Percentiles rank a stretch among this genome's conserved stretches.
These are phyloP conservation scores for Sciurus vulgaris DNA, from an alignment of 2,797 vertebrate species.

Conservation along the genomic window DNA sequence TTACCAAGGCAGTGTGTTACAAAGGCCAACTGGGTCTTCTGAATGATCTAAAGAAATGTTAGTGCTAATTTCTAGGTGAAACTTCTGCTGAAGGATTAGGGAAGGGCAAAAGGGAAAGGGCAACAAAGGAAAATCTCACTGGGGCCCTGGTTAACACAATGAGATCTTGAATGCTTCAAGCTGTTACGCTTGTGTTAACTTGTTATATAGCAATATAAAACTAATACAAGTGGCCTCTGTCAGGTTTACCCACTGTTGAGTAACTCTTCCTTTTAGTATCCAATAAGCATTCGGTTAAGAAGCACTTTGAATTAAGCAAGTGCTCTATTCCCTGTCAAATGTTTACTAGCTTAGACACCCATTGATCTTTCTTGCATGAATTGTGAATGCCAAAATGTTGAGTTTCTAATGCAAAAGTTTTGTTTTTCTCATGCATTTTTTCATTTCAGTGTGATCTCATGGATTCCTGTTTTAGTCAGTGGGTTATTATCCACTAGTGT, in stretches of 20 bases:
- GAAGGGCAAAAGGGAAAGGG: too few species aligned
- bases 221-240: too few species aligned
- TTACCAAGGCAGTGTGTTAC: too few species aligned
- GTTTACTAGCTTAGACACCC: neutral
- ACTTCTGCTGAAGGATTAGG: too few species aligned
- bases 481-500: neutral
- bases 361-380: neutral
- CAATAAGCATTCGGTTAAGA: neutral
- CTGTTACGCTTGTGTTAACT: neutral
- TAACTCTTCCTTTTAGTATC: neutral
- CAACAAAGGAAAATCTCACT: too few species aligned
- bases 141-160: too few species aligned
- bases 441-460: neutral
- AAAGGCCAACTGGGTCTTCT: too few species aligned
- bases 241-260: neutral
- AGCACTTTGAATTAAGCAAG: neutral
- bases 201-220: neutral
- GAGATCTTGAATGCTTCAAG: too few species aligned
- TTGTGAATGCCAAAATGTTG: neutral
- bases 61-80: too few species aligned
- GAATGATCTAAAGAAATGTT: too few species aligned
- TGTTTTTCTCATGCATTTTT: neutral
- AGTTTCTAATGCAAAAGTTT: neutral
- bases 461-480: neutral
- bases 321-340: neutral